Conservation (phyloP, 1,140 invertebrate species). For the Drosophila equinoxialis region DNA sequence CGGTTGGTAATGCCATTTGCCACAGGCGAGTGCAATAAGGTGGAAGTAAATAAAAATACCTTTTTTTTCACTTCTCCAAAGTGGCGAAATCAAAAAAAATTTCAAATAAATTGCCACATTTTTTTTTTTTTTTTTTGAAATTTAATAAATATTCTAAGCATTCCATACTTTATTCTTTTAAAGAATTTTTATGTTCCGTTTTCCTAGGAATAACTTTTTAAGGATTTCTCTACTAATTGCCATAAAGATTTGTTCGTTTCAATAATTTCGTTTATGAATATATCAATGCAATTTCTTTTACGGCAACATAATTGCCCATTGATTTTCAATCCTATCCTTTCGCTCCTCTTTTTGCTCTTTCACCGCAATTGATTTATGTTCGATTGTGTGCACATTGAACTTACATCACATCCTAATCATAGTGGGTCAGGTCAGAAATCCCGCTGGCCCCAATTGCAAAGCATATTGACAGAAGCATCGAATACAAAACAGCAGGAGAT, state of each 20-base stretch:
- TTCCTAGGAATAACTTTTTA: too few species aligned
- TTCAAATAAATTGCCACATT: neutral
- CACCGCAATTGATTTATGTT: constrained; percentile 16
- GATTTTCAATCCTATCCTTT: constrained; percentile 4
- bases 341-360: constrained; percentile 16
- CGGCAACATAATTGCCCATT: neutral
- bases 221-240: too few species aligned
- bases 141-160: neutral
- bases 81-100: constrained; percentile 28
- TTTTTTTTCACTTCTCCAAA: neutral
- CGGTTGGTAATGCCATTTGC: constrained; percentile 70
- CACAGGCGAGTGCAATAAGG: constrained; percentile 48
- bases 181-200: too few species aligned
- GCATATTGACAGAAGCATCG: constrained; percentile 32
- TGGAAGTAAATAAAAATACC: constrained; percentile 45
- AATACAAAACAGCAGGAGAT: constrained; percentile 27
- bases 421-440: constrained; percentile 39
- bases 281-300: neutral
- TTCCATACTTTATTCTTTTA: too few species aligned
- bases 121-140: constrained; percentile 10
- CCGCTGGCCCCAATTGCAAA: constrained; percentile 2
- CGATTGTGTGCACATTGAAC: constrained; percentile 11
- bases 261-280: too few species aligned
- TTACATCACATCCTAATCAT: constrained; percentile 45
- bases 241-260: too few species aligned